These are phyloP conservation scores for Ophion ellenae DNA, from an alignment of 2,888 invertebrate genomes.

Conservation along the genomic window DNA sequence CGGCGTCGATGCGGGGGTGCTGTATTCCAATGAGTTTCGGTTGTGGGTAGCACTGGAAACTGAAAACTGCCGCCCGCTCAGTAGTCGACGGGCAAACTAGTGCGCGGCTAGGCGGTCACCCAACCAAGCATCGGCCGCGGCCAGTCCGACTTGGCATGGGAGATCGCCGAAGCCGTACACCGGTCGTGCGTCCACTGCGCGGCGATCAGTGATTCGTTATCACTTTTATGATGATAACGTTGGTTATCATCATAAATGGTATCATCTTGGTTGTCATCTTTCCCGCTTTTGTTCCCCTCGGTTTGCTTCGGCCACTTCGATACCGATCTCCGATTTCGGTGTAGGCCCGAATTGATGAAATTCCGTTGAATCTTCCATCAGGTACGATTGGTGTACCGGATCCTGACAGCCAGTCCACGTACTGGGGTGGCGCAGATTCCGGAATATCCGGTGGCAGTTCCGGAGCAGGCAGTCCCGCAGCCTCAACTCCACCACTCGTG, in stretches of 20 bases:
- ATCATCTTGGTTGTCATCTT: too few species aligned
- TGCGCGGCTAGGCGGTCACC: background rate
- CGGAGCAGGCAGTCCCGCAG: conserved; percentile 81
- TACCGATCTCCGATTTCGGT: background rate
- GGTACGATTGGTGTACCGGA: conserved; percentile 75
- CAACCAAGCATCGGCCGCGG: background rate
- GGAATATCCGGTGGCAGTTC: conserved; percentile 82
- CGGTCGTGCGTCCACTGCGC: too few species aligned
- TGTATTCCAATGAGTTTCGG: too few species aligned
- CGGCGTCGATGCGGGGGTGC: background rate
- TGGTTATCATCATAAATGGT: background rate
- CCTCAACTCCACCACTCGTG: conserved; percentile 81
- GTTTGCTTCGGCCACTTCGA: background rate
- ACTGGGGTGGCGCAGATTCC: conserved; percentile 80
- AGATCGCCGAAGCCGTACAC: too few species aligned
- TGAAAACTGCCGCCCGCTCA: too few species aligned
- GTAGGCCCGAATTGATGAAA: background rate
- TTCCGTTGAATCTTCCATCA: conserved; percentile 32
- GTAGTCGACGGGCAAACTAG: background rate
- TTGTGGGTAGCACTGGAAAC: too few species aligned
- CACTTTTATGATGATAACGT: background rate
- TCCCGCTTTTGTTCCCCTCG: background rate
- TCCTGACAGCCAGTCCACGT: conserved; percentile 79
- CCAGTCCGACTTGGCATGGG: too few species aligned
- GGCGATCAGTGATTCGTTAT: too few species aligned